Evolutionary conservation across 2,888 invertebrate genomes (phyloP).

Genomic region (Tenthredo notha): DNA sequence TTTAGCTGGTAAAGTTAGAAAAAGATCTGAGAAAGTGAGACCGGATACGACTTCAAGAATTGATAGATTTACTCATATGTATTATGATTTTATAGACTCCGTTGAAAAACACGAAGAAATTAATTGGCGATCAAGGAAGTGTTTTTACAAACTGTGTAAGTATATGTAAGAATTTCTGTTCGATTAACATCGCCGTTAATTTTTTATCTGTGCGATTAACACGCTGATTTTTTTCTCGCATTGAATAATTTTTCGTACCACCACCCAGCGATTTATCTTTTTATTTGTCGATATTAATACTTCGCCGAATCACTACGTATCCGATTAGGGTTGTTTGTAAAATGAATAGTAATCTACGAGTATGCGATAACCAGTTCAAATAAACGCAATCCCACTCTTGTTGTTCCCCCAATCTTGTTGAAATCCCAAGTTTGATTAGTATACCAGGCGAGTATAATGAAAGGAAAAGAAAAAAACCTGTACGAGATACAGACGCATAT

Average conservation of each 20-base stretch:
- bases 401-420: too few relatives aligned
- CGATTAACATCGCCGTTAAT: background rate
- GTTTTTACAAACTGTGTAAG: slow-evolving; percentile 89
- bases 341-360: background rate
- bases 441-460: too few relatives aligned
- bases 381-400: background rate
- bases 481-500: background rate
- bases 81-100: slow-evolving; percentile 82
- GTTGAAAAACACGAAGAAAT: slow-evolving; percentile 83
- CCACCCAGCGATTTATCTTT: background rate
- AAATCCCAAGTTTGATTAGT: too few relatives aligned
- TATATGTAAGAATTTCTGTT: slow-evolving; percentile 65
- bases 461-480: too few relatives aligned
- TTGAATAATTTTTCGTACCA: background rate
- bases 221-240: background rate
- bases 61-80: background rate
- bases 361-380: background rate
- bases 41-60: too few relatives aligned
- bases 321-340: background rate
- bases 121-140: slow-evolving; percentile 84
- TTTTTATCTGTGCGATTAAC: background rate
- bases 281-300: background rate
- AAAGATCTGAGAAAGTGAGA: too few relatives aligned
- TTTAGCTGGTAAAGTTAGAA: too few relatives aligned
- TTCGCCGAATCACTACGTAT: background rate